Conservation (phyloP, 2,113 vertebrate genomes). For the Apaloderma vittatum region DNA sequence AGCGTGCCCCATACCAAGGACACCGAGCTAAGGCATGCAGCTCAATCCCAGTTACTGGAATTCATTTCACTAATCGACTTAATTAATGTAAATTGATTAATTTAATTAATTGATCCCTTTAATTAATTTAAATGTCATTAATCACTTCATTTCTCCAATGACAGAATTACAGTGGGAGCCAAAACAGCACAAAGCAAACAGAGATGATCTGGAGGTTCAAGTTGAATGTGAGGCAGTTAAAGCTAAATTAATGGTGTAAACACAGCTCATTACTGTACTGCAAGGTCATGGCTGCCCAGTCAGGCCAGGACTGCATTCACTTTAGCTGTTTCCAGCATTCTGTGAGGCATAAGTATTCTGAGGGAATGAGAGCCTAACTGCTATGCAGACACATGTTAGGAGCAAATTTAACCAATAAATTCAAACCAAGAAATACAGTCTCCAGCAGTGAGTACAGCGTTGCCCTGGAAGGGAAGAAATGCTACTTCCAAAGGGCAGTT, state of each 20-base stretch:
- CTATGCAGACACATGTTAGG: not conserved
- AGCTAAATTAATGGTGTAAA: constrained; percentile 18
- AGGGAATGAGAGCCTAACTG: not conserved
- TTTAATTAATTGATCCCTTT: constrained; percentile 39
- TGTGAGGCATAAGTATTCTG: not conserved
- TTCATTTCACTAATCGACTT: not conserved
- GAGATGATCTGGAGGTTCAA: not conserved
- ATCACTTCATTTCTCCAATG: constrained; percentile 13
- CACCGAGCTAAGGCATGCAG: not conserved
- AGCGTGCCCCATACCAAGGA: not conserved
- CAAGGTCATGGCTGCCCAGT: not conserved
- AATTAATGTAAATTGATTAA: constrained; percentile 26
- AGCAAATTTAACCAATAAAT: not conserved
- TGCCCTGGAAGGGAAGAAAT: not conserved
- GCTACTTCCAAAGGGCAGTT: not conserved
- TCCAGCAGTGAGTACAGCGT: not conserved
- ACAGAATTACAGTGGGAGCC: not conserved
- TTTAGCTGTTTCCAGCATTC: not conserved
- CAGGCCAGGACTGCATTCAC: not conserved
- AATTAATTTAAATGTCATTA: constrained; percentile 54
- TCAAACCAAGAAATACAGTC: not conserved
- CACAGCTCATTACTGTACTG: not conserved
- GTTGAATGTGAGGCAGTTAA: not conserved
- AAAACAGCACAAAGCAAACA: constrained; percentile 25
- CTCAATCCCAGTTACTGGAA: not conserved